Evolutionary conservation across 2,113 vertebrate species (phyloP), one percentile per base, ranked within the genome.

Genomic region (Grammomys dolichurus): DNA sequence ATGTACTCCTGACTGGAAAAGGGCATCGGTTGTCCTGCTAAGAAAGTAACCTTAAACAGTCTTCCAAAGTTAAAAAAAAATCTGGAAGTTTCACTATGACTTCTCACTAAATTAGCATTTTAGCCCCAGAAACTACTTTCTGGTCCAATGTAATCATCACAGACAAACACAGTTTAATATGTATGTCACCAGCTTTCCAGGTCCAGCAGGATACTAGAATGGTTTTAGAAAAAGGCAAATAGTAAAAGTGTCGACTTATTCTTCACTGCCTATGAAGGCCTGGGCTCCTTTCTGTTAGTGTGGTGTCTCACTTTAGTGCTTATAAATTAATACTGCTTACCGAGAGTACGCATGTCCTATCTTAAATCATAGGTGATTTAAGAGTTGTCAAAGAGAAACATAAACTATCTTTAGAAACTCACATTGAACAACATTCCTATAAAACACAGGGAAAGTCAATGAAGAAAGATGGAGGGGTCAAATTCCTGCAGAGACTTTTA

Each of bases 401-500:
- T 75, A 14, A 58, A n/a, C 67, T 82, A 14, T 86, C 60, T 65
- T 87, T 11, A 63, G 75, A 43, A 90, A 81, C 46, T 73, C 46
- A 12, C 28, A 48, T 87, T 31, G 81, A n/a, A n/a, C 46, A 46
- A 58, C 56, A 67, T 31, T 75, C 94, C n/a, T 77, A 6, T 73
- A 17, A 40, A 24, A 56, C 58, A 36, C 4, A 4, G 3, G 54
- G 69, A 67, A 94, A 82, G 43, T 76, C 46, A 89, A 67, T 16
- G 12, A 82, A 70, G 73, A 76, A 82, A 75, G 80, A 76, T 31
- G 3, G 48, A 77, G 43, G 14, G 26, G 20, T 63, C 40, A 63
- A 6, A 80, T 75, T 96, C 93, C 43, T 48, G 5, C 9, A 85
- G 81, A 88, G 70, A 86, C 43, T 82, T 77, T 88, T 92, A 81